These are phyloP conservation scores for Latrodectus elegans DNA, from an alignment of 2,888 invertebrate genomes.

Conservation along the genomic window DNA sequence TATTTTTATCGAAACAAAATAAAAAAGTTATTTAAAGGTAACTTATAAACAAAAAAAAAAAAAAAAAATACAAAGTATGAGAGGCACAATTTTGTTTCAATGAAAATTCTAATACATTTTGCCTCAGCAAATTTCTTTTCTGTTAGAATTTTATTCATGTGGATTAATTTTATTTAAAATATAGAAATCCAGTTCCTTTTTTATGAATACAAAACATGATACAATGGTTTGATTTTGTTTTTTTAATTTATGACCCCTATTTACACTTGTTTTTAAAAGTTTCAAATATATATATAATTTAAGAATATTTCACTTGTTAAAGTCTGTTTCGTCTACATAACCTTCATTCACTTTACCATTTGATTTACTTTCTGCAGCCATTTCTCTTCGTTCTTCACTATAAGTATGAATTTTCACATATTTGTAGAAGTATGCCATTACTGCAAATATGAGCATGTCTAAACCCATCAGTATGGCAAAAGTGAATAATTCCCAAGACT, in stretches of 20 bases:
- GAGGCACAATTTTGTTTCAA: not conserved
- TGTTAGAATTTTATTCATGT: not conserved
- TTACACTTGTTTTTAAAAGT: no score
- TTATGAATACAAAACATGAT: not conserved
- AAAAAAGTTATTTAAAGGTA: not conserved
- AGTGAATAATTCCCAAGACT: conserved; percentile 88
- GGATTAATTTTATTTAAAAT: conserved; percentile 7
- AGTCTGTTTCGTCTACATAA: conserved; percentile 57
- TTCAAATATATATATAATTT: no score
- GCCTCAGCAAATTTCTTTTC: not conserved
- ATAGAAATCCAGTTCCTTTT: not conserved
- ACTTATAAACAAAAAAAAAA: not conserved
- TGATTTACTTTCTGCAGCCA: not conserved
- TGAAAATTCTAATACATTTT: not conserved
- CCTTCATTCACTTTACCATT: conserved; percentile 38
- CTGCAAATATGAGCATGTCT: conserved; percentile 87
- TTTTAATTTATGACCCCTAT: no score
- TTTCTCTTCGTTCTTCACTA: not conserved
- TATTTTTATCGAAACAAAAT: not conserved
- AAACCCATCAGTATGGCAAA: conserved; percentile 89
- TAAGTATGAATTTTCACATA: conserved; percentile 20
- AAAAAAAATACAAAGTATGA: conserved; percentile 8
- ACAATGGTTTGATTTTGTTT: no score
- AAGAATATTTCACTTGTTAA: conserved; percentile 37
- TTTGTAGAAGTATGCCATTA: conserved; percentile 85